These are phyloP conservation scores for Lampris incognitus DNA, from an alignment of 2,113 vertebrate species.

Conservation along the genomic window DNA sequence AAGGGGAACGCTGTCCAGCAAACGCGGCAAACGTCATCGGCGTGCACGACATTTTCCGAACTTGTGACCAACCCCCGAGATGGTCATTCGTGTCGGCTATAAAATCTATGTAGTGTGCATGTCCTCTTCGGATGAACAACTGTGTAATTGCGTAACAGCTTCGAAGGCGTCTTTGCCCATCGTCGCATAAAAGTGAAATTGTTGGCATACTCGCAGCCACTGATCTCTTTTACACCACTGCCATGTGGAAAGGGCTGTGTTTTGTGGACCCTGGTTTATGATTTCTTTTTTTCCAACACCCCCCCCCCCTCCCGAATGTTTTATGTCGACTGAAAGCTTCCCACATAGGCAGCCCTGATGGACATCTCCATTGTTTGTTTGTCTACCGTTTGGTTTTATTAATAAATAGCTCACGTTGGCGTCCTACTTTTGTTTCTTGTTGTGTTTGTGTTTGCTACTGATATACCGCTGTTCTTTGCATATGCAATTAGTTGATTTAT, in stretches of 20 bases:
- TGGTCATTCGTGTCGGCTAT: not conserved
- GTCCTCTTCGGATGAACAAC: no score
- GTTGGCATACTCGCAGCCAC: not conserved
- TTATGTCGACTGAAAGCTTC: constrained; percentile 6
- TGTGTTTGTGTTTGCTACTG: constrained; percentile 60
- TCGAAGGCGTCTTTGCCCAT: not conserved
- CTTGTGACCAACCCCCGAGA: not conserved
- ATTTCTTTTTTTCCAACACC: not conserved
- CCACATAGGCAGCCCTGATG: constrained; percentile 12
- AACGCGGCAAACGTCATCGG: constrained; percentile 13
- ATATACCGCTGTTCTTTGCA: constrained; percentile 69
- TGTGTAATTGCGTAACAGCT: no score
- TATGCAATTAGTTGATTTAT: constrained; percentile 72
- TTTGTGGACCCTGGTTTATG: not conserved
- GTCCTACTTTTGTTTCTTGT: constrained; percentile 51
- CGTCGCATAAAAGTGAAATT: not conserved
- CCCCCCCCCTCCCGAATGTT: not conserved
- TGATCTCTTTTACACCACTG: not conserved
- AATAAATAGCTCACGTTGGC: constrained; percentile 47
- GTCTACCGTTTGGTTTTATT: constrained; percentile 30
- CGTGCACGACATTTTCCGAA: not conserved
- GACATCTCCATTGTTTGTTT: constrained; percentile 17
- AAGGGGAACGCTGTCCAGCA: not conserved
- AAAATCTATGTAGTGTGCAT: no score
- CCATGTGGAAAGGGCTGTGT: not conserved